Conservation (phyloP, 2,113 vertebrate genomes). For the Lamprologus callipterus region DNA sequence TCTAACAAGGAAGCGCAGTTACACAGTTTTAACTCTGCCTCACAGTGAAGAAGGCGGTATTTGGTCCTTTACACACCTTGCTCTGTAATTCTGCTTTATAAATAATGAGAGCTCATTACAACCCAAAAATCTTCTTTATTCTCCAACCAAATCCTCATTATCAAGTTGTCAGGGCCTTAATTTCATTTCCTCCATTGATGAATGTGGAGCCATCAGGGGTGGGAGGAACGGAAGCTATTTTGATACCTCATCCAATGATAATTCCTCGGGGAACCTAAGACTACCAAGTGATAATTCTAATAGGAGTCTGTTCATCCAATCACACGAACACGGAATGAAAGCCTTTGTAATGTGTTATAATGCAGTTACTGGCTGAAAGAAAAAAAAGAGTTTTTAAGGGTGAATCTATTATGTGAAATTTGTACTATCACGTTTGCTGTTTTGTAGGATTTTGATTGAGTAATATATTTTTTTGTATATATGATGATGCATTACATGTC, state of each 20-base stretch:
- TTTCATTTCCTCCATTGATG: slow-evolving; percentile 61
- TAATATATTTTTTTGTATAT: background rate
- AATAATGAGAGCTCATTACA: slow-evolving; percentile 44
- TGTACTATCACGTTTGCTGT: background rate
- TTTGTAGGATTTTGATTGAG: background rate
- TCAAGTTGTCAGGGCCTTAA: slow-evolving; percentile 50
- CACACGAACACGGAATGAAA: slow-evolving; percentile 17
- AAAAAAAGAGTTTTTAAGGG: background rate
- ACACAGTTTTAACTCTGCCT: background rate
- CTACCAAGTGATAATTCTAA: slow-evolving; percentile 42
- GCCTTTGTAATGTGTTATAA: slow-evolving; percentile 2
- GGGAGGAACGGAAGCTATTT: slow-evolving; percentile 39
- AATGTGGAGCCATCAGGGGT: slow-evolving; percentile 49
- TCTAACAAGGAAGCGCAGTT: background rate
- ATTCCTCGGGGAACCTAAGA: slow-evolving; percentile 31
- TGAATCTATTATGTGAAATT: background rate
- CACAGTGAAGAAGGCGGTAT: background rate
- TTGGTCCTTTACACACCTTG: background rate
- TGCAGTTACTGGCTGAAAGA: background rate
- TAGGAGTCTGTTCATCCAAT: slow-evolving; percentile 32
- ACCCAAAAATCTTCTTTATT: slow-evolving; percentile 45
- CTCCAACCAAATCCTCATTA: slow-evolving; percentile 52
- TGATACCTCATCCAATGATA: slow-evolving; percentile 45
- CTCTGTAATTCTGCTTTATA: slow-evolving; percentile 32
- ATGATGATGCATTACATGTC: background rate